Evolutionary conservation across 2,888 invertebrate genomes (phyloP).

Genomic region (Dendrolimus houi): DNA sequence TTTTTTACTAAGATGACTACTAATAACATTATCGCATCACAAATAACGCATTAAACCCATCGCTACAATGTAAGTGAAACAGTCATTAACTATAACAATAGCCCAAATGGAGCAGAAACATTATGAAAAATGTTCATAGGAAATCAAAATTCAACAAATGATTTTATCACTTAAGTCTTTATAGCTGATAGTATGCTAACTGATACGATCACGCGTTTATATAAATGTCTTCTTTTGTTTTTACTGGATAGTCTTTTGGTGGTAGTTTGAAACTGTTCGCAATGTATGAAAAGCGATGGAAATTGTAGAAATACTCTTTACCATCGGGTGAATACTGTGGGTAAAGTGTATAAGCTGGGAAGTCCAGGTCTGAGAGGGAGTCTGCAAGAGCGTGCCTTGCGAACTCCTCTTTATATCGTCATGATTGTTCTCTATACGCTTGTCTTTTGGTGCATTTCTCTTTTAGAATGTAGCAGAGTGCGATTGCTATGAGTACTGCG

Average conservation of each 20-base stretch:
- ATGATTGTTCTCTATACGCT: constrained; percentile 84
- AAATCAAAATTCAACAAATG: too few relatives aligned
- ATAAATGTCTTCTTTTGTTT: constrained; percentile 54
- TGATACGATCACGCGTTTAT: constrained; percentile 51
- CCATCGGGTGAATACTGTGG: constrained; percentile 67
- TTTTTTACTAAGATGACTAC: too few relatives aligned
- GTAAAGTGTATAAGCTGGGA: constrained; percentile 59
- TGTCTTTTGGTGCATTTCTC: constrained; percentile 88
- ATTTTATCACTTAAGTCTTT: too few relatives aligned
- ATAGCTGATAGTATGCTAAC: too few relatives aligned
- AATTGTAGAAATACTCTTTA: constrained; percentile 67
- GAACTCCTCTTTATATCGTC: constrained; percentile 75
- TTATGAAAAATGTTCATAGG: too few relatives aligned
- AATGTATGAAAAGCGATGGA: constrained; percentile 63
- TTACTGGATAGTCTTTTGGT: constrained; percentile 56
- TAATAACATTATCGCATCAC: too few relatives aligned
- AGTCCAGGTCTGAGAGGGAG: constrained; percentile 51
- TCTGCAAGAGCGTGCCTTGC: constrained; percentile 61
- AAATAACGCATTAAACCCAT: too few relatives aligned
- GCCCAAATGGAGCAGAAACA: too few relatives aligned
- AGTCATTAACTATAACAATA: too few relatives aligned
- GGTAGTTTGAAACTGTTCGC: constrained; percentile 58
- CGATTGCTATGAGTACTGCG: constrained; percentile 86
- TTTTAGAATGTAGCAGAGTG: constrained; percentile 86
- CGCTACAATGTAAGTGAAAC: too few relatives aligned